Evolutionary conservation across 2,888 invertebrate genomes (phyloP).

Genomic region (Andrena hattorfiana): DNA sequence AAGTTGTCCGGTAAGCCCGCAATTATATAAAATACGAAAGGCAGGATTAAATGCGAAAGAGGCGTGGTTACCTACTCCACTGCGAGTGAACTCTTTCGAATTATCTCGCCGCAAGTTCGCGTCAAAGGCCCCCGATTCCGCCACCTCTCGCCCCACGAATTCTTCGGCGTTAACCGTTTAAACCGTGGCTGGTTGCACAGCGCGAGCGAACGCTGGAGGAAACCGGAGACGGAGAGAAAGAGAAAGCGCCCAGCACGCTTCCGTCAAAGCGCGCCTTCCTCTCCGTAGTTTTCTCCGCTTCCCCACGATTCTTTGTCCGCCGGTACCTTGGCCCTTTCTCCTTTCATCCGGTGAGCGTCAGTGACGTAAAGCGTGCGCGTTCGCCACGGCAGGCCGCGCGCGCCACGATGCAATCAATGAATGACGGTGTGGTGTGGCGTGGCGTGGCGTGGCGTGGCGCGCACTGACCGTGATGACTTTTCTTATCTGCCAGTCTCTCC

Average conservation of each 20-base stretch:
- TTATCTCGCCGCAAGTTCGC: neutral
- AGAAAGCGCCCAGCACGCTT: slow-evolving; percentile 29
- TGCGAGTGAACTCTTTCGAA: neutral
- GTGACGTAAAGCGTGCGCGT: slow-evolving; percentile 71
- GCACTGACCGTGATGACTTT: slow-evolving; percentile 80
- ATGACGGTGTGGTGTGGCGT: slow-evolving; percentile 73
- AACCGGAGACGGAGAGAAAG: slow-evolving; percentile 48
- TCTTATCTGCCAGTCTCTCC: slow-evolving; percentile 69
- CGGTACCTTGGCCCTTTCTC: slow-evolving; percentile 55
- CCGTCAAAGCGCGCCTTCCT: slow-evolving; percentile 46
- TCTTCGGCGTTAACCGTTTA: slow-evolving; percentile 41
- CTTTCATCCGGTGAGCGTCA: slow-evolving; percentile 68
- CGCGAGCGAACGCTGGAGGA: slow-evolving; percentile 31
- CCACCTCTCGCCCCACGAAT: slow-evolving; percentile 32
- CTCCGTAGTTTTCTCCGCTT: slow-evolving; percentile 40
- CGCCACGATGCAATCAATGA: slow-evolving; percentile 81
- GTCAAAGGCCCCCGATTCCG: neutral
- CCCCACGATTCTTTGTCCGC: slow-evolving; percentile 52
- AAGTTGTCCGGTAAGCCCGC: no score
- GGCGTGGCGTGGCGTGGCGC: slow-evolving; percentile 69
- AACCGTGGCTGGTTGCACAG: slow-evolving; percentile 30
- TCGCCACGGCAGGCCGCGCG: slow-evolving; percentile 66
- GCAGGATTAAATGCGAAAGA: no score
- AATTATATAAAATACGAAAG: no score
- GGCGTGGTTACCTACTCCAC: no score